These are phyloP conservation scores for Coptotermes formosanus DNA, from an alignment of 1,140 invertebrate genomes.

Conservation along the genomic window DNA sequence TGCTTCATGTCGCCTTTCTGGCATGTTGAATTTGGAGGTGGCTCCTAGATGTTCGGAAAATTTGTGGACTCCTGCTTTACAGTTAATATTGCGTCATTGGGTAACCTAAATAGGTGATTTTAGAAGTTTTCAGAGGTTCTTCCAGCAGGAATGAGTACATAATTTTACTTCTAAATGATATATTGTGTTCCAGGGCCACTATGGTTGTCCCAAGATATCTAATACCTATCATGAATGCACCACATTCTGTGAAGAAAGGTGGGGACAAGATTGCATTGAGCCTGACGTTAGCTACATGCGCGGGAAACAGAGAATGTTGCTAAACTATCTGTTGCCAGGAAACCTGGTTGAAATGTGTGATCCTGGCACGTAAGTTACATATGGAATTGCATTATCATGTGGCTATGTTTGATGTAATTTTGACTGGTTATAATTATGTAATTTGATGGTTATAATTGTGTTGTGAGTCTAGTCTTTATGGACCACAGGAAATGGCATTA, in stretches of 20 bases:
- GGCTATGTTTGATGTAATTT: too few relatives aligned
- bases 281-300: conserved; percentile 74
- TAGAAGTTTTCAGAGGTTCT: conserved; percentile 21
- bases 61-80: too few relatives aligned
- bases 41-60: too few relatives aligned
- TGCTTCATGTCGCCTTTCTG: too few relatives aligned
- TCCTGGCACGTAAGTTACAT: conserved; percentile 67
- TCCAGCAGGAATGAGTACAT: conserved; percentile 20
- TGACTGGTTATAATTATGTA: too few relatives aligned
- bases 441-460: too few relatives aligned
- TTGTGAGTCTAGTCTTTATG: too few relatives aligned
- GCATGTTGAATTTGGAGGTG: too few relatives aligned
- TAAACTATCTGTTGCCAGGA: conserved; percentile 87
- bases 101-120: conserved; percentile 53
- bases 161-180: conserved; percentile 21
- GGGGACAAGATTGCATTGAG: conserved; percentile 72
- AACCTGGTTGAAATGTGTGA: conserved; percentile 95
- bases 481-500: too few relatives aligned
- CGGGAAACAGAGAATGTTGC: conserved; percentile 71
- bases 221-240: conserved; percentile 96
- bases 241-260: conserved; percentile 83
- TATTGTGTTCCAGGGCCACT: conserved; percentile 55
- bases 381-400: too few relatives aligned
- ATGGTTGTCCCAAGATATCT: conserved; percentile 92
- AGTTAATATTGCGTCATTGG: too few relatives aligned